phyloP scores from a whole-genome alignment of 1,140 invertebrate genomes.

The Gryon sp. region DNA sequence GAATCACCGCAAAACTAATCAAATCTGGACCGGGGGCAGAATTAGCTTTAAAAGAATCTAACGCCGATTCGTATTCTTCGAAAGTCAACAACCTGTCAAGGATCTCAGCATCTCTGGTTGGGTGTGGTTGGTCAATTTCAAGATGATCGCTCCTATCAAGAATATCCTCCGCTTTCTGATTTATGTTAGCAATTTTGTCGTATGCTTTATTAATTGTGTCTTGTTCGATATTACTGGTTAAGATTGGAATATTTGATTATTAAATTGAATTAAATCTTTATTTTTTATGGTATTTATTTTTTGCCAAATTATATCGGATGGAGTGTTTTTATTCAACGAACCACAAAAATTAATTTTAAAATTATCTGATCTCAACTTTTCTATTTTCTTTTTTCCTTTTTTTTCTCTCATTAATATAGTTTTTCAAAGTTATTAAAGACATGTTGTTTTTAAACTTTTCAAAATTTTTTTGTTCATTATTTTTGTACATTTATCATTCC shows the following conservation, averaged over 20 bases:
- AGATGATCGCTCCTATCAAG: neutral
- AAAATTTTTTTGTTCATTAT: too few relatives aligned
- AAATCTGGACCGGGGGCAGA: slow-evolving; percentile 20
- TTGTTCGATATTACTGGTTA: neutral
- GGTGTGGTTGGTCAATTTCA: neutral
- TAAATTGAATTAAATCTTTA: too few relatives aligned
- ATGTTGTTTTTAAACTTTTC: too few relatives aligned
- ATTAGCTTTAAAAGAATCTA: neutral
- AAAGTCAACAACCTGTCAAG: slow-evolving; percentile 15
- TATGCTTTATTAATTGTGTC: neutral
- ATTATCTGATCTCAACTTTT: neutral
- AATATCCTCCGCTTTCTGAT: neutral
- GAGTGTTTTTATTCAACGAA: neutral
- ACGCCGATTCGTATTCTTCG: neutral
- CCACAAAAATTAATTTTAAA: neutral
- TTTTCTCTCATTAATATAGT: neutral
- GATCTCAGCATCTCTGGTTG: neutral
- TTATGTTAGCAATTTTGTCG: neutral
- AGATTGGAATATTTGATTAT: slow-evolving; percentile 5
- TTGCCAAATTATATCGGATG: neutral
- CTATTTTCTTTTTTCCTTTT: neutral
- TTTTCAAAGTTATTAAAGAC: too few relatives aligned
- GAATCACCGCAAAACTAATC: slow-evolving; percentile 1
- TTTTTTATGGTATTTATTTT: too few relatives aligned
- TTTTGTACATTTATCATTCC: too few relatives aligned